Evolutionary conservation across 2,797 vertebrate species (phyloP), one percentile per base, ranked within the genome.

Genomic region (Urosaurus nigricauda): DNA sequence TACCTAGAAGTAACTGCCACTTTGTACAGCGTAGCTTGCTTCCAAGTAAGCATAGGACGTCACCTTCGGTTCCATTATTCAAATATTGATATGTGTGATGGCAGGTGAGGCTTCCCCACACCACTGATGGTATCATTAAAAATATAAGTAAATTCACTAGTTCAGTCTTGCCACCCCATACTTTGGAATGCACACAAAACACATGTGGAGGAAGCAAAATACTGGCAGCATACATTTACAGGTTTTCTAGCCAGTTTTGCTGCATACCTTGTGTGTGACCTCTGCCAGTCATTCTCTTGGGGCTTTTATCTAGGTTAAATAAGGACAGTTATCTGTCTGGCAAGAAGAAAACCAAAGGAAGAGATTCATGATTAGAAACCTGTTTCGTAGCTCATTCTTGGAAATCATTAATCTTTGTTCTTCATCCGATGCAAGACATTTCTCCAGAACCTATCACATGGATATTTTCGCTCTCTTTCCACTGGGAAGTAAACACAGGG

Each of bases 301-400:
- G 80, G 16, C 78, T 82, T 87, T 71, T 24, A 51, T 35, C 14
- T 40, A 85, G 89, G 73, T 87, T 85, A 71, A 93, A 79, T 2
- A 8, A 53, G 86, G 81, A 90, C 70, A 40, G 3, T 86, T 91
- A 26, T 85, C 68, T 90, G 74, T 92, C 91, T 91, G 17, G 0
- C 6, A 26, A 47, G 87, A 8, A 37, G 56, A 87, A 29, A 26
- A 63, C 43, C 29, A 86, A 86, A 83, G 81, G 81, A 89, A 89
- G 51, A 47, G 88, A n/a, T 58, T 92, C 88, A 70, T 58, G 82
- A 88, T 70, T 85, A 65, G 60, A 68, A 79, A 71, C 94, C 79
- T 74, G 14, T 71, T 91, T 86, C 77, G 71, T 74, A 24, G 17
- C 56, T 56, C 85, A 43, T 90, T 71, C 63, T 51, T 17, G 84